Conservation (phyloP, 2,113 vertebrate genomes). For the Patagioenas fasciata region DNA sequence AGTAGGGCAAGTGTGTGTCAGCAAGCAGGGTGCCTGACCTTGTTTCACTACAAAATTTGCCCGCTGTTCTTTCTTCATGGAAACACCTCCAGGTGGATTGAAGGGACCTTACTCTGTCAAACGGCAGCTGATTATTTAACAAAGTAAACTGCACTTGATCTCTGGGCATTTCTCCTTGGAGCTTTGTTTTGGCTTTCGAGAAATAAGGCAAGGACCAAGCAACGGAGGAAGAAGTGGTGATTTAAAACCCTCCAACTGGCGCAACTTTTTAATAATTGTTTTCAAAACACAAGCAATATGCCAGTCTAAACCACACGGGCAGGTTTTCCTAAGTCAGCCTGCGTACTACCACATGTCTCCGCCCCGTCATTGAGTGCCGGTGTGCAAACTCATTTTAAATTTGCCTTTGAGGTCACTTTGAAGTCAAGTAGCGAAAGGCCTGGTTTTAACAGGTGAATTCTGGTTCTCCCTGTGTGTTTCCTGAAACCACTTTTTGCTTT, state of each 20-base stretch:
- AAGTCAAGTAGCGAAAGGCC: slow-evolving; percentile 44
- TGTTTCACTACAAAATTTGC: neutral
- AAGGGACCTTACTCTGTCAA: neutral
- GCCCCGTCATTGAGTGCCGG: accelerated
- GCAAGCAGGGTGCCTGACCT: neutral
- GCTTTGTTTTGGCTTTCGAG: neutral
- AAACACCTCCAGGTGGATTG: slow-evolving; percentile 12
- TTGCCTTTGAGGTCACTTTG: slow-evolving; percentile 51
- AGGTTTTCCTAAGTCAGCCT: neutral
- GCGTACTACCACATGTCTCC: neutral
- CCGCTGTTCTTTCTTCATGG: neutral
- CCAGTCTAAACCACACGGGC: neutral
- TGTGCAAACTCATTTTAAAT: neutral
- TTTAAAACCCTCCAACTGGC: neutral
- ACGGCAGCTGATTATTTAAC: neutral
- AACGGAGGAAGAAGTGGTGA: neutral
- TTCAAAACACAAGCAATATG: slow-evolving; percentile 8
- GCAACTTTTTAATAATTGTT: slow-evolving; percentile 6
- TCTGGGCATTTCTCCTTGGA: neutral
- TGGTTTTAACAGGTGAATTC: slow-evolving; percentile 47
- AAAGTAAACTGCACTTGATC: neutral
- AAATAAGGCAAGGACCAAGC: neutral
- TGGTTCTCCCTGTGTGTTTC: slow-evolving; percentile 37
- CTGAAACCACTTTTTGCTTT: neutral
- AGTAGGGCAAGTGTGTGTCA: neutral